Evolutionary conservation across 2,113 vertebrate genomes (phyloP).

Genomic region (Mugil cephalus): DNA sequence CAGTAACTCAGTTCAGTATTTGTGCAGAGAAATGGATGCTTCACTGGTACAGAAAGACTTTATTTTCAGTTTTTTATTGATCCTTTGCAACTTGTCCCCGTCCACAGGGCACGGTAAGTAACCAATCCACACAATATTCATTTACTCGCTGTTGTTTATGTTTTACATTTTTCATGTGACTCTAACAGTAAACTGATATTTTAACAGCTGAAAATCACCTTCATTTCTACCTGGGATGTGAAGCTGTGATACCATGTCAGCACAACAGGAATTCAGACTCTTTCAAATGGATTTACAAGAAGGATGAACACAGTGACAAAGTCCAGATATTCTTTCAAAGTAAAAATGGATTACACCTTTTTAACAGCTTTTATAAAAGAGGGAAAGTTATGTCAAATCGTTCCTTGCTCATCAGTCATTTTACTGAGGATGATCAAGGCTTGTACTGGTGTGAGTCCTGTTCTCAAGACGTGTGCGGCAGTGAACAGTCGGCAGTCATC

Average conservation of each 20-base stretch:
- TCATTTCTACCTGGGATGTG: constrained; percentile 37
- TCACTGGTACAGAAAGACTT: not conserved
- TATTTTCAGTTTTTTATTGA: constrained; percentile 15
- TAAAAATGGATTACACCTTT: rapidly evolving
- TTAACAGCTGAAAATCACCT: not conserved
- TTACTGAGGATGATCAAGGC: constrained; percentile 60
- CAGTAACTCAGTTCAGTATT: not conserved
- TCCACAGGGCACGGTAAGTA: constrained; percentile 48
- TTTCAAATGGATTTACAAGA: constrained; percentile 55
- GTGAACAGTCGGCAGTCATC: not conserved
- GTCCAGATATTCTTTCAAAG: not conserved
- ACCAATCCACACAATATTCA: not conserved
- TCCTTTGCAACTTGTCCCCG: constrained; percentile 13
- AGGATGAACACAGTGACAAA: rapidly evolving
- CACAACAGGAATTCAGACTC: not conserved
- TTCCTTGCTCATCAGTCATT: constrained; percentile 52
- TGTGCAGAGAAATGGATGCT: not conserved
- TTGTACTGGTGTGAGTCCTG: constrained; percentile 68
- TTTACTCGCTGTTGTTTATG: not conserved
- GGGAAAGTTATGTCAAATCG: rapidly evolving
- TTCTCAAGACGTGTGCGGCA: not conserved
- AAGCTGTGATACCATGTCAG: constrained; percentile 56
- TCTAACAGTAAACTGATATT: constrained; percentile 1
- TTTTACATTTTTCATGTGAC: not conserved
- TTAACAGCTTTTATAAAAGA: rapidly evolving